phyloP scores from a whole-genome alignment of 1,140 invertebrate species.

The Goniozus legneri region DNA sequence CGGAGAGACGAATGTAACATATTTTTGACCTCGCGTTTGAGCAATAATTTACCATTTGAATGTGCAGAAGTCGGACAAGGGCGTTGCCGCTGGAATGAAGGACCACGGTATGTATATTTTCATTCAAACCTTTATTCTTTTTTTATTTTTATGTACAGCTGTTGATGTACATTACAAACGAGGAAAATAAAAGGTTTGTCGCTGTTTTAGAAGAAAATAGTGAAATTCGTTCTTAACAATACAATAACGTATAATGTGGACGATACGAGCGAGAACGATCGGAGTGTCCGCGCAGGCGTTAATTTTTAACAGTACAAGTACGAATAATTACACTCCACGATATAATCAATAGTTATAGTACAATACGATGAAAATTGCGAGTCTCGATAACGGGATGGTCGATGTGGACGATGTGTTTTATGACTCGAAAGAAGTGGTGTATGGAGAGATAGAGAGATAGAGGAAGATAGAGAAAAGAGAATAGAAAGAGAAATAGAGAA shows the following conservation, averaged over 20 bases:
- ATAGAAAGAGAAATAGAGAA: not conserved
- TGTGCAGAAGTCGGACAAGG: not conserved
- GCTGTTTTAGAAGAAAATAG: constrained; percentile 21
- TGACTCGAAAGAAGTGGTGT: not conserved
- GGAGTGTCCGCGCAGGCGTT: constrained; percentile 16
- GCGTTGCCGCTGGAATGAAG: no score
- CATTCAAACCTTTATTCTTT: constrained; percentile 33
- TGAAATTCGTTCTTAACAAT: constrained; percentile 20
- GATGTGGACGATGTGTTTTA: not conserved
- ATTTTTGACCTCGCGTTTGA: not conserved
- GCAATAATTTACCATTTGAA: not conserved
- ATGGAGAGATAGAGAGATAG: constrained; percentile 1
- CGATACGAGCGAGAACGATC: constrained; percentile 33
- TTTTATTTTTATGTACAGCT: constrained; percentile 29
- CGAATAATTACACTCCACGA: constrained; percentile 22
- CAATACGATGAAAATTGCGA: constrained; percentile 18
- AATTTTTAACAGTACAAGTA: constrained; percentile 19
- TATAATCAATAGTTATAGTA: constrained; percentile 2
- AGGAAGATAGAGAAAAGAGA: not conserved
- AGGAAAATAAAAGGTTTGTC: constrained; percentile 23
- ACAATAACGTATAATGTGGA: constrained; percentile 16
- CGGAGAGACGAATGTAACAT: not conserved
- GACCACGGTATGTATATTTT: no score
- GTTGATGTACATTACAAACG: constrained; percentile 29
- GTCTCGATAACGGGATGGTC: constrained; percentile 9